Evolutionary conservation across 2,888 invertebrate species (phyloP).

Genomic region (Spatulosminthurus flaviceps): DNA sequence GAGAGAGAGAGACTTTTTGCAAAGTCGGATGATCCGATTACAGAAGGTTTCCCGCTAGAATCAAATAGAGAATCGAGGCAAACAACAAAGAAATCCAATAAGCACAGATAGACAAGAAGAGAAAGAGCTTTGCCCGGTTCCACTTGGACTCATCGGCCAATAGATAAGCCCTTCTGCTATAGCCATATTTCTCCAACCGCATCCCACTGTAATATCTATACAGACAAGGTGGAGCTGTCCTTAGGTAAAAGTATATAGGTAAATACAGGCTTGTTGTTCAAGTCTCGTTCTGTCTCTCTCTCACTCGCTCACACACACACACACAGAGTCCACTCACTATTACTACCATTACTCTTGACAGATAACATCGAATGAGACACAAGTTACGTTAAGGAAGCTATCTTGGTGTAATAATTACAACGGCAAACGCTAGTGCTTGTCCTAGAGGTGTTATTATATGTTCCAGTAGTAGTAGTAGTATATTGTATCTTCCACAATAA

Average conservation of each 20-base stretch:
- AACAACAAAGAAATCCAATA: conserved; percentile 48
- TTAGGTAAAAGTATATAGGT: neutral
- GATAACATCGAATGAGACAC: conserved; percentile 25
- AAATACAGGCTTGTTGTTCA: neutral
- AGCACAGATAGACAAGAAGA: conserved; percentile 39
- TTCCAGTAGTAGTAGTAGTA: no score
- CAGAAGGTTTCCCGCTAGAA: conserved; percentile 41
- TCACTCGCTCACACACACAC: no score
- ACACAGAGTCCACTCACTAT: conserved; percentile 5
- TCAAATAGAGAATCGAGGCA: conserved; percentile 45
- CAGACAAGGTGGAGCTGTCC: neutral
- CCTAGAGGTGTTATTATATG: neutral
- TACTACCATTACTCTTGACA: conserved; percentile 27
- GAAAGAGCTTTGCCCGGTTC: conserved; percentile 40
- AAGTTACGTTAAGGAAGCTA: conserved; percentile 25
- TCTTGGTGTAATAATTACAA: conserved; percentile 28
- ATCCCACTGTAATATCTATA: neutral
- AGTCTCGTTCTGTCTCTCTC: neutral
- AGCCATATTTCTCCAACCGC: neutral
- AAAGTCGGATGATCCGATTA: conserved; percentile 48
- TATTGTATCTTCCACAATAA: no score
- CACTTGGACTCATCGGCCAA: conserved; percentile 43
- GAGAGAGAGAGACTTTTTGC: conserved; percentile 45
- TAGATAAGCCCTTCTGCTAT: conserved; percentile 35
- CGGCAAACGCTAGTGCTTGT: conserved; percentile 6